These are phyloP conservation scores for Drosophila niveifrons DNA, from an alignment of 2,888 invertebrate species.

Conservation along the genomic window DNA sequence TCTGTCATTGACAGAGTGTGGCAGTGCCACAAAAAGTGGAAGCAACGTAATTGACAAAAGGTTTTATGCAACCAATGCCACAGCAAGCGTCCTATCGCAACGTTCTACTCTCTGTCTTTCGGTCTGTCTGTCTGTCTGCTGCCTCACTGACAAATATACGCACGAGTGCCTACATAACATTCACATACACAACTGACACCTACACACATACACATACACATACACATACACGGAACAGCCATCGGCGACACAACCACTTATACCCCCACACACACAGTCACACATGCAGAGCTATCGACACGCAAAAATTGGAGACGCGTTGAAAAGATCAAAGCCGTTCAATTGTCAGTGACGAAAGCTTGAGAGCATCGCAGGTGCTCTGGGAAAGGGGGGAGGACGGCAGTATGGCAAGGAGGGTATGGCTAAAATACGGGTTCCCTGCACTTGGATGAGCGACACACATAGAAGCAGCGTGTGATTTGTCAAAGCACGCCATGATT, in stretches of 20 bases:
- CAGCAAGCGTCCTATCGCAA: constrained; percentile 45
- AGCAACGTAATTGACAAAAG: constrained; percentile 78
- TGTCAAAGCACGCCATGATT: constrained; percentile 71
- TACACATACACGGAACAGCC: constrained; percentile 27
- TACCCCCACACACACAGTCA: constrained; percentile 6
- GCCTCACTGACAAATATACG: constrained; percentile 33
- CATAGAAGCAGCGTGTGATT: constrained; percentile 61
- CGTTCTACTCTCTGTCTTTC: constrained; percentile 18
- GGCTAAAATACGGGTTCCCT: constrained; percentile 25
- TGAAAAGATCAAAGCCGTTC: constrained; percentile 80
- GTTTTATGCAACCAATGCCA: constrained; percentile 77
- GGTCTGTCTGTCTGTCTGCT: not conserved
- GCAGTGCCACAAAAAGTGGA: constrained; percentile 52
- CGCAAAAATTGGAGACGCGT: constrained; percentile 71
- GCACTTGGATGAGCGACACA: constrained; percentile 32
- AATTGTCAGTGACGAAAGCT: constrained; percentile 69
- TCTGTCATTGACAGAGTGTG: constrained; percentile 44
- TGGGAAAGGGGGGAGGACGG: not conserved
- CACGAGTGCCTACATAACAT: constrained; percentile 64
- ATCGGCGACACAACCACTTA: constrained; percentile 31
- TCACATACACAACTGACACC: constrained; percentile 14
- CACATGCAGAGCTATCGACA: constrained; percentile 70
- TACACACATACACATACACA: constrained; percentile 22
- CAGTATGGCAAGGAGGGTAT: not conserved
- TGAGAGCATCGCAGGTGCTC: constrained; percentile 32